Evolutionary conservation across 35 echinoderm and acorn worm genomes (phyloP).

Genomic region (Eucidaris tribuloides): DNA sequence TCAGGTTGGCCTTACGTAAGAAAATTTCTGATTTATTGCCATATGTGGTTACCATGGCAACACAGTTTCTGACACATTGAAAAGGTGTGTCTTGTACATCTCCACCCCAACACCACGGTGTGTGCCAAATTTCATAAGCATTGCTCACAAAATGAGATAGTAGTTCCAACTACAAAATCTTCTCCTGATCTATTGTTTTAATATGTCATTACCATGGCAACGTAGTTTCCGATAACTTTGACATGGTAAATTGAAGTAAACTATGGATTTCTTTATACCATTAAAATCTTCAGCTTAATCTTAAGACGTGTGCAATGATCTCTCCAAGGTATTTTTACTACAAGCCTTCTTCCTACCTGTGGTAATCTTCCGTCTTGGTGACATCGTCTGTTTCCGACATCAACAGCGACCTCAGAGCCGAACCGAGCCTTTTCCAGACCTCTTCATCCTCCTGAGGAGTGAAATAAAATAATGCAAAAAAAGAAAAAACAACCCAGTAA

Average conservation of each 20-base stretch:
- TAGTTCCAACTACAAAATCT: background rate
- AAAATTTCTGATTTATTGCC: background rate
- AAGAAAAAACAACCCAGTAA: too few species aligned
- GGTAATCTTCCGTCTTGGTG: slow-evolving; percentile 75
- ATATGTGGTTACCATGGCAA: background rate
- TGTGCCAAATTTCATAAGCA: too few species aligned
- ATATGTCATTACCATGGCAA: background rate
- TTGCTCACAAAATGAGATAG: too few species aligned
- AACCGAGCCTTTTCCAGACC: slow-evolving; percentile 58
- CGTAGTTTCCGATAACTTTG: background rate
- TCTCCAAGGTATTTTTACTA: background rate
- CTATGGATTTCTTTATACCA: background rate
- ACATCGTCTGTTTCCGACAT: slow-evolving; percentile 48
- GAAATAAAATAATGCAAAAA: too few species aligned
- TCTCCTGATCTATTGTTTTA: background rate
- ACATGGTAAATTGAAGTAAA: background rate
- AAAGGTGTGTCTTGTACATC: background rate
- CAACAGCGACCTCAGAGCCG: slow-evolving; percentile 44
- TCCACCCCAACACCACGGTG: too few species aligned
- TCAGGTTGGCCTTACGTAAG: background rate
- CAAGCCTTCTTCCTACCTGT: slow-evolving; percentile 37
- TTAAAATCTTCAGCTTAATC: background rate
- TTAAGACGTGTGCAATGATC: background rate
- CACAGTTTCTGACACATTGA: background rate
- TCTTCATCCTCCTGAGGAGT: slow-evolving; percentile 37